These are phyloP conservation scores for Drosophila erecta DNA, from an alignment of 1,140 invertebrate genomes.

Conservation along the genomic window DNA sequence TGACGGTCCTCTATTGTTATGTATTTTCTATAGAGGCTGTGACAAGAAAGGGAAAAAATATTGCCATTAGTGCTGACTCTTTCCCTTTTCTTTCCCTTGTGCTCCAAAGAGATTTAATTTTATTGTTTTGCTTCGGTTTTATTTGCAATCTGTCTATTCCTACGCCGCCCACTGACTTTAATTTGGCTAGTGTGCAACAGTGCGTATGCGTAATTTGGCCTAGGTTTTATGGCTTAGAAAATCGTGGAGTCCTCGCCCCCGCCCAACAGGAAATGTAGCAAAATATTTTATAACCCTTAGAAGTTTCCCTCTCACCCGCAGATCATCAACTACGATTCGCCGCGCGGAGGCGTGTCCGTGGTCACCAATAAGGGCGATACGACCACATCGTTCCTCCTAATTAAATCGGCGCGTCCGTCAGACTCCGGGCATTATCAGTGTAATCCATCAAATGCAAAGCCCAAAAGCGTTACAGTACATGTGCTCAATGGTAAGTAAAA, in stretches of 20 bases:
- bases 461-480: slow-evolving; percentile 94
- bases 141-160: slow-evolving; percentile 61
- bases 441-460: slow-evolving; percentile 94
- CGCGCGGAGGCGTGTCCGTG: slow-evolving; percentile 90
- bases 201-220: slow-evolving; percentile 77
- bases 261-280: slow-evolving; percentile 27
- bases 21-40: slow-evolving; percentile 61
- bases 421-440: slow-evolving; percentile 92
- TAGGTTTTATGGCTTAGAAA: slow-evolving; percentile 75
- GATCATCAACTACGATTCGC: slow-evolving; percentile 96
- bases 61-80: slow-evolving; percentile 65
- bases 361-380: slow-evolving; percentile 92
- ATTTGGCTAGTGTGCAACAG: slow-evolving; percentile 74
- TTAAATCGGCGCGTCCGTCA: slow-evolving; percentile 90
- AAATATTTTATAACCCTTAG: slow-evolving; percentile 59
- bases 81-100: slow-evolving; percentile 17
- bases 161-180: slow-evolving; percentile 47
- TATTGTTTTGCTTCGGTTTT: slow-evolving; percentile 78
- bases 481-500: slow-evolving; percentile 94
- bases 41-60: slow-evolving; percentile 36
- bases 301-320: slow-evolving; percentile 78
- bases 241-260: slow-evolving; percentile 38
- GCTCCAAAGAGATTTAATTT: slow-evolving; percentile 77
- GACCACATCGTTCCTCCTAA: slow-evolving; percentile 91
- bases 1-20: slow-evolving; percentile 66